Evolutionary conservation across 1,140 invertebrate species (phyloP).

Genomic region (Hestina assimilis): DNA sequence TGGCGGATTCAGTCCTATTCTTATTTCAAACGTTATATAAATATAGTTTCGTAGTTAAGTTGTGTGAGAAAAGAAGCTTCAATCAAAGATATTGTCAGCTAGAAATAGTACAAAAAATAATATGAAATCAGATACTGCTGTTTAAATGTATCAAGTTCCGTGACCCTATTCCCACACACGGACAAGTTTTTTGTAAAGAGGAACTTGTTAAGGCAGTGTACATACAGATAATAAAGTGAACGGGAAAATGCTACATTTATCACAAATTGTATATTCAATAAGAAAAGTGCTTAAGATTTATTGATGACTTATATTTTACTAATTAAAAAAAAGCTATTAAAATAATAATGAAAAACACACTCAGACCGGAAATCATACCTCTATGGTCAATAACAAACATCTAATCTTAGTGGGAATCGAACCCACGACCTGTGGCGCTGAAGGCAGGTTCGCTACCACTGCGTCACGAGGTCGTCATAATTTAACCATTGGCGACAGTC

Average conservation of each 20-base stretch:
- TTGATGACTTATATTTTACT: no score
- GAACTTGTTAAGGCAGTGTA: slow-evolving; percentile 13
- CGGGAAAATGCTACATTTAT: not conserved
- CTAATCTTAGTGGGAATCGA: no score
- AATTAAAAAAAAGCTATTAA: no score
- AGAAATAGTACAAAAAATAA: not conserved
- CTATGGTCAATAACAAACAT: no score
- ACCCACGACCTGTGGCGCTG: no score
- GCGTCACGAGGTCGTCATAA: no score
- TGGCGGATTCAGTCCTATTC: no score
- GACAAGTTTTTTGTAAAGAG: slow-evolving; percentile 2
- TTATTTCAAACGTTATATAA: not conserved
- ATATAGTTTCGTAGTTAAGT: not conserved
- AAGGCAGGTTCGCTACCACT: no score
- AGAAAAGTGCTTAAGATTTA: no score
- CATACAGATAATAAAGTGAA: not conserved
- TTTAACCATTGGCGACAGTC: no score
- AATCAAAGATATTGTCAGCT: not conserved
- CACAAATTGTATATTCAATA: not conserved
- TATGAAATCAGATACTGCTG: not conserved
- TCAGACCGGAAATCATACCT: no score
- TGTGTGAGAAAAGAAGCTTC: not conserved
- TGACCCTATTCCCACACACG: slow-evolving; percentile 9
- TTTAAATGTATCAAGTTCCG: slow-evolving; percentile 2
- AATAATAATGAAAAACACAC: no score